These are phyloP conservation scores for Puntigrus tetrazona DNA, from an alignment of 2,113 vertebrate species.

Conservation along the genomic window DNA sequence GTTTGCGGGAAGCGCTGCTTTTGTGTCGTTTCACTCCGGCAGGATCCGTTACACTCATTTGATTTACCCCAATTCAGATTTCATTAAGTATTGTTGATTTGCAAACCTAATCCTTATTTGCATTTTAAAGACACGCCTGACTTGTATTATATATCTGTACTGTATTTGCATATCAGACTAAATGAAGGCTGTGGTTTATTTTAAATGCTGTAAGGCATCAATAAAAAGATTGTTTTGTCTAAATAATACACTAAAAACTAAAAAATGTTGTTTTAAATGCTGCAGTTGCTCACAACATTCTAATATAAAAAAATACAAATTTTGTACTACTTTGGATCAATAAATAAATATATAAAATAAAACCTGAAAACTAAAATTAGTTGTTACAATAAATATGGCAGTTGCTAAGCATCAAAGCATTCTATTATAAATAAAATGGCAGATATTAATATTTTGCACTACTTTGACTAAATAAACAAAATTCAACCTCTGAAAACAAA, in stretches of 20 bases:
- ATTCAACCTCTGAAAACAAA: background rate
- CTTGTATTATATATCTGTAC: slow-evolving; percentile 15
- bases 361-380: background rate
- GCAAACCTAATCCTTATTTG: slow-evolving; percentile 41
- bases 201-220: background rate
- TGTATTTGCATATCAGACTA: slow-evolving; percentile 41
- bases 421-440: background rate
- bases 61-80: slow-evolving; percentile 32
- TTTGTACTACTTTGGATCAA: background rate
- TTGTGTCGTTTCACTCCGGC: slow-evolving; percentile 9
- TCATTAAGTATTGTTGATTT: background rate
- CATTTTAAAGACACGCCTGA: slow-evolving; percentile 35
- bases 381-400: background rate
- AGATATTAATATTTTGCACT: background rate
- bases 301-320: background rate
- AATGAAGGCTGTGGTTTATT: background rate
- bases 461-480: background rate
- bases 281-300: background rate
- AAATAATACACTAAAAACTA: background rate
- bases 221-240: background rate
- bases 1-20: slow-evolving; percentile 1
- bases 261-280: background rate
- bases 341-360: background rate
- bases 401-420: background rate
- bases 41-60: slow-evolving; percentile 38